Percentiles rank a stretch among this genome's conserved stretches.
Conservation (phyloP, 1,140 invertebrate genomes). For the Varroa destructor region DNA sequence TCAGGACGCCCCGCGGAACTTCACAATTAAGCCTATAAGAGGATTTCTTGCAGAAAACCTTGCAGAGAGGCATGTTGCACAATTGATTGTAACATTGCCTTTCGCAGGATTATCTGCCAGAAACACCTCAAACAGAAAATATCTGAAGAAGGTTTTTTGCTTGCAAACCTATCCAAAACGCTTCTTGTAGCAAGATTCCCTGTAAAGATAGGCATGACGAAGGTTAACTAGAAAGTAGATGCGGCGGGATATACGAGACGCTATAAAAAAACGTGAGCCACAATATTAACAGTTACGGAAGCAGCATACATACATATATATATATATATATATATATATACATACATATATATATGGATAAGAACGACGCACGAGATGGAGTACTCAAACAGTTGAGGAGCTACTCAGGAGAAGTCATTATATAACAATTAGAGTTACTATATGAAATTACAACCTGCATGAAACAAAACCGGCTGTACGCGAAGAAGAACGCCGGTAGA, state of each 20-base stretch:
- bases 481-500: background rate
- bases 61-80: too few species aligned
- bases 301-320: background rate
- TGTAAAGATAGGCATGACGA: background rate
- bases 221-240: background rate
- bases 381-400: too few species aligned
- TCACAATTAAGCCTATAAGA: too few species aligned
- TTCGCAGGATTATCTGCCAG: too few species aligned
- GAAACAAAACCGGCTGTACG: background rate
- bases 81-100: too few species aligned
- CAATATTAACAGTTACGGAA: background rate
- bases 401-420: background rate
- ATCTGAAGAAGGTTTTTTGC: background rate
- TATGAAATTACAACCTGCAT: background rate
- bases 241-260: background rate
- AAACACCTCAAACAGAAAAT: background rate
- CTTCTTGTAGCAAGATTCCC: background rate
- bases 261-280: background rate
- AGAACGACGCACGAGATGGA: background rate
- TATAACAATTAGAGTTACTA: conserved; percentile 5
- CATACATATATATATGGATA: conserved; percentile 2
- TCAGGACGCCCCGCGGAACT: too few species aligned
- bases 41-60: too few species aligned
- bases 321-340: conserved; percentile 22
- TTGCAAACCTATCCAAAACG: background rate